phyloP scores from a whole-genome alignment of 2,888 invertebrate genomes.

The Xestia ashworthii region DNA sequence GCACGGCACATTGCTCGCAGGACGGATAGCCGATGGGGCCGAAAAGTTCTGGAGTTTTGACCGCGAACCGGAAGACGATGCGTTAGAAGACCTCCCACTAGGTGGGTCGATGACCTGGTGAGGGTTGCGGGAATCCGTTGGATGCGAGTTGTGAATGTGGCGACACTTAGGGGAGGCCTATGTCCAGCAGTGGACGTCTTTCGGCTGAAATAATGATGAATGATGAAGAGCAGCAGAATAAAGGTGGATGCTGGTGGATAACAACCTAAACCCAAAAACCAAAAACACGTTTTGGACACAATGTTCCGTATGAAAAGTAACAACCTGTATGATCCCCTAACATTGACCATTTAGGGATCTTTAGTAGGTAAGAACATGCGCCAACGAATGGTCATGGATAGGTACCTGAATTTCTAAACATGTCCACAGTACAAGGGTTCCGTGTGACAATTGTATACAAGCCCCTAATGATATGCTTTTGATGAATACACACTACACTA shows the following conservation, averaged over 20 bases:
- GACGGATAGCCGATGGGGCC: no score
- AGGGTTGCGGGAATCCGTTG: no score
- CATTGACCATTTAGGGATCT: constrained; percentile 21
- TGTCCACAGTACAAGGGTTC: constrained; percentile 32
- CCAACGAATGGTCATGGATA: constrained; percentile 6
- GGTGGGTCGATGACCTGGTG: no score
- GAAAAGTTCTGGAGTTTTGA: no score
- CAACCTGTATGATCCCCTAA: constrained; percentile 18
- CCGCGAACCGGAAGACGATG: no score
- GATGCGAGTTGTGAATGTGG: no score
- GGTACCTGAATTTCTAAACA: constrained; percentile 21
- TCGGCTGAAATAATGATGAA: no score
- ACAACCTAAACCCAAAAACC: background rate
- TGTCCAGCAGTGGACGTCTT: no score
- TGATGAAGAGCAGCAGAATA: no score
- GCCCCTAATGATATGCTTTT: constrained; percentile 33
- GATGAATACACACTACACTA: constrained; percentile 25
- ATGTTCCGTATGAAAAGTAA: background rate
- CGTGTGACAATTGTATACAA: constrained; percentile 13
- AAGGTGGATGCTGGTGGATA: background rate
- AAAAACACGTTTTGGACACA: background rate
- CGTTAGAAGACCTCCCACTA: no score
- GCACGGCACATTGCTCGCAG: no score
- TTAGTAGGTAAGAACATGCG: constrained; percentile 9
- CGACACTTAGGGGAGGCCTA: no score